Evolutionary conservation across 2,113 vertebrate species (phyloP), one percentile per base, ranked within the genome.

Genomic region (Melanotaenia duboulayi): DNA sequence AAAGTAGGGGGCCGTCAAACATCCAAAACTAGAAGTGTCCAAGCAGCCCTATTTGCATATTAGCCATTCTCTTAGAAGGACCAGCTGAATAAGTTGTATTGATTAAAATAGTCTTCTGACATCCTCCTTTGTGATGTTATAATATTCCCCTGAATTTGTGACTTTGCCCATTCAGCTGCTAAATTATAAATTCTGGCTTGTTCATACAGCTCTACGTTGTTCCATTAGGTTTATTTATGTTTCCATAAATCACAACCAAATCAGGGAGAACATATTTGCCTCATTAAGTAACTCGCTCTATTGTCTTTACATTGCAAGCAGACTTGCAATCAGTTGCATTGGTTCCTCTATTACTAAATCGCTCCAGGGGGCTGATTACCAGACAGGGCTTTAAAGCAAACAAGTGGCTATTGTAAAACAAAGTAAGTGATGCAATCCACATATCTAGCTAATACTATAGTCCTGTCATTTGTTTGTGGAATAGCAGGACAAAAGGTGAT

Each of bases 401-500:
- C 78, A 82, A 85, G 82, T 60, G 65, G 84, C 87, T 95, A 93
- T 92, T 94, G 92, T 95, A 96, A 96, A 95, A 93, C 90, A 76
- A 78, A 84, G 87, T 89, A 93, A 86, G 87, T 76, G 87, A 89
- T 93, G 90, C 93, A 95, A 95, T 94, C 92, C 87, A 16, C 12
- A 61, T 23, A 52, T 51, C 48, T 42, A 52, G 57, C 40, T 60
- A 52, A 39, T 56, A 42, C 19, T 56, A 46, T 8, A n/a, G 28
- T 55, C 40, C 37, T 63, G 40, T 49, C 13, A 13, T 16, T 84
- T 93, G 42, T 39, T 61, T 40, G 28, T 51, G 37, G 59, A 42
- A 46, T 52, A 52, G 22, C 0, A 70, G 83, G 64, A 75, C 86
- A 87, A 68, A 82, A 79, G 88, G 90, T 91, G 94, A 87, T 90